These are phyloP conservation scores for Orius insidiosus DNA, from an alignment of 1,140 invertebrate genomes.

Conservation along the genomic window DNA sequence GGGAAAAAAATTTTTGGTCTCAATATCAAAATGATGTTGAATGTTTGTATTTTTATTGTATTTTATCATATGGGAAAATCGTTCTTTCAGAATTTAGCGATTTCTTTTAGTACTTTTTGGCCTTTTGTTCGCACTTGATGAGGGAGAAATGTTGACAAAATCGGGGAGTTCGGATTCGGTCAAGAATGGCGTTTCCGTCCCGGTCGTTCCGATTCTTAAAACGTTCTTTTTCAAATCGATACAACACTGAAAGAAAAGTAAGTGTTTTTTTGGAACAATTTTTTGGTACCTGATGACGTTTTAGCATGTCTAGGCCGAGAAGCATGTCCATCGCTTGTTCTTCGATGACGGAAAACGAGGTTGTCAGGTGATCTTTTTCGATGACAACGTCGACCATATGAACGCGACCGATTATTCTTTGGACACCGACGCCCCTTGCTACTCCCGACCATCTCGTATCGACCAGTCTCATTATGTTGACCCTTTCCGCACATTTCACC, in stretches of 20 bases:
- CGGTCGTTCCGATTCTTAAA: slow-evolving; percentile 87
- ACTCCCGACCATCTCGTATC: slow-evolving; percentile 88
- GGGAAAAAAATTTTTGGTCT: no score
- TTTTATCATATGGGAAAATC: no score
- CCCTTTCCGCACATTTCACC: slow-evolving; percentile 75
- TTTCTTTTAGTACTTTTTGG: no score
- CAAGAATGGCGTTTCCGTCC: slow-evolving; percentile 77
- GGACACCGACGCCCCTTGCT: slow-evolving; percentile 85
- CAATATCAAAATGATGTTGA: no score
- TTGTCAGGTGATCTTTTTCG: slow-evolving; percentile 81
- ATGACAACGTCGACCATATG: slow-evolving; percentile 96
- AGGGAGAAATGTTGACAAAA: no score
- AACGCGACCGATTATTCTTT: slow-evolving; percentile 86
- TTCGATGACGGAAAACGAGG: slow-evolving; percentile 95
- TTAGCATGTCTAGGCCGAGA: slow-evolving; percentile 90
- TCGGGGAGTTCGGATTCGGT: slow-evolving; percentile 69
- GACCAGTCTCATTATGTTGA: slow-evolving; percentile 88
- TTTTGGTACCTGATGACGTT: slow-evolving; percentile 65
- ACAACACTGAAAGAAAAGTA: slow-evolving; percentile 46
- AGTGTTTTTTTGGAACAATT: no score
- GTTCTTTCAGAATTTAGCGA: no score
- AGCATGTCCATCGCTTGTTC: slow-evolving; percentile 98
- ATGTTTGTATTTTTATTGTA: no score
- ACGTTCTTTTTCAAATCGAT: slow-evolving; percentile 84
- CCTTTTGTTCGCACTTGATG: no score